phyloP scores from a whole-genome alignment of 2,888 invertebrate genomes.

The Calliopum simillimum region DNA sequence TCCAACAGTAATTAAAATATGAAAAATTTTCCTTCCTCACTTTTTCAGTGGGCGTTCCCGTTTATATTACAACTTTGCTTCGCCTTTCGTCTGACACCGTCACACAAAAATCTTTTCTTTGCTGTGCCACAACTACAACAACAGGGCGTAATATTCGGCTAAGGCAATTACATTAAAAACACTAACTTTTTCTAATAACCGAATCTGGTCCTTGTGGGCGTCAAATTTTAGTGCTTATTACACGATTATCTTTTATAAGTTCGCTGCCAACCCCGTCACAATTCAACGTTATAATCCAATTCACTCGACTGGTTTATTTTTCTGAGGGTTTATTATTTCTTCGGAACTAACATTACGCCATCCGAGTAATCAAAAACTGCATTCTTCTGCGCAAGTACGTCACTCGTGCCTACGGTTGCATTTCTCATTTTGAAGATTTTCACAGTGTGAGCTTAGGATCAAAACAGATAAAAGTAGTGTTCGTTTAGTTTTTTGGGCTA shows the following conservation, averaged over 20 bases:
- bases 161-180: not conserved
- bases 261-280: not conserved
- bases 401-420: too few relatives aligned
- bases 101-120: not conserved
- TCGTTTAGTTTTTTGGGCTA: too few relatives aligned
- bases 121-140: constrained; percentile 20
- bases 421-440: too few relatives aligned
- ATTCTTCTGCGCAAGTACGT: too few relatives aligned
- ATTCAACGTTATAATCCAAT: constrained; percentile 16
- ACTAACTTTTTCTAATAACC: not conserved
- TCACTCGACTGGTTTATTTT: constrained; percentile 34
- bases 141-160: not conserved
- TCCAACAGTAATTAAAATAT: constrained; percentile 7
- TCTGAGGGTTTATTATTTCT: constrained; percentile 36
- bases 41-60: constrained; percentile 46
- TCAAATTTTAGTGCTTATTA: not conserved
- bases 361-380: too few relatives aligned
- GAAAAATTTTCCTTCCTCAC: constrained; percentile 30
- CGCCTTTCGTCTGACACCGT: constrained; percentile 7
- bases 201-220: constrained; percentile 21
- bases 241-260: not conserved
- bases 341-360: too few relatives aligned
- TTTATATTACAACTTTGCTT: constrained; percentile 21
- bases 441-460: too few relatives aligned
- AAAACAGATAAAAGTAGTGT: too few relatives aligned